Evolutionary conservation across 2,888 invertebrate species (phyloP).

Genomic region (Callimorpha dominula): DNA sequence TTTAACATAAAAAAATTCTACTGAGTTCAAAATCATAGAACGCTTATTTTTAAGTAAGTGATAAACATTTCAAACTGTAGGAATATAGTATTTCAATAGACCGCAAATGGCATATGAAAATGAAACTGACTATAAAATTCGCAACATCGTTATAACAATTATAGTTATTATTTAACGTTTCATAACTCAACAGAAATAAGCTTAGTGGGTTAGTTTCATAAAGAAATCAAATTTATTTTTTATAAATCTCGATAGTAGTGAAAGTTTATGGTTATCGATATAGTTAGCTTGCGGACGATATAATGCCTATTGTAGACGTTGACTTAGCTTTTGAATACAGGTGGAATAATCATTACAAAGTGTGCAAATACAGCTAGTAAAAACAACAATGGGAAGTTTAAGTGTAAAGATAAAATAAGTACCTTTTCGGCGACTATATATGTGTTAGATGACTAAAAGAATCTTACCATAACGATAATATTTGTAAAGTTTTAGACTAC

Average conservation of each 20-base stretch:
- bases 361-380: not conserved
- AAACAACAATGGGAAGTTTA: not conserved
- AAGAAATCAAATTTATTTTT: slow-evolving; percentile 14
- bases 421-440: too few relatives aligned
- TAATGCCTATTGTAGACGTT: not conserved
- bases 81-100: slow-evolving; percentile 5
- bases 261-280: slow-evolving; percentile 17
- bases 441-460: too few relatives aligned
- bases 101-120: slow-evolving; percentile 13
- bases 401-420: not conserved
- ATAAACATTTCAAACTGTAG: slow-evolving; percentile 1
- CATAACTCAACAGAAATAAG: slow-evolving; percentile 14
- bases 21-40: not conserved
- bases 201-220: slow-evolving; percentile 14
- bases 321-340: not conserved
- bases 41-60: not conserved
- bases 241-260: slow-evolving; percentile 4
- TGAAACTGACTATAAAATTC: slow-evolving; percentile 13
- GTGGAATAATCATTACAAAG: not conserved
- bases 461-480: too few relatives aligned
- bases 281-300: not conserved
- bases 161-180: slow-evolving; percentile 16
- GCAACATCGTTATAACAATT: slow-evolving; percentile 8
- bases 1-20: not conserved
- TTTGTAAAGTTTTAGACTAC: too few relatives aligned